Evolutionary conservation across 2,888 invertebrate genomes (phyloP), one percentile per base, ranked within the genome.

Genomic region (Torymus aiolomorphi): DNA sequence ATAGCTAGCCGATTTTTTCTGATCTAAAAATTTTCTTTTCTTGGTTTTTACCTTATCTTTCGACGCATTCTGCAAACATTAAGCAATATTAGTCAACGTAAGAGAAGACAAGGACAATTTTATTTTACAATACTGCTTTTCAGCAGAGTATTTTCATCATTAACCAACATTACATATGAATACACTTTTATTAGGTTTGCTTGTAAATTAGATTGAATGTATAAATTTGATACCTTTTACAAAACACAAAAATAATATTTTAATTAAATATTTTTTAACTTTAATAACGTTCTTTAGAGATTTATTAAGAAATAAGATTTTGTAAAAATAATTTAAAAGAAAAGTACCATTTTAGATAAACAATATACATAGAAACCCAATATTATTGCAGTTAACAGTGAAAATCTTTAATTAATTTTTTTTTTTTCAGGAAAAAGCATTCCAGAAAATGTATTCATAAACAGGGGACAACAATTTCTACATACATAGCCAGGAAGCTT

Each of bases 21-120:
- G 52, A 56, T 75, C 79, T 79, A 79, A 71, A 24, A 49, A 71
- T 66, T 49, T 31, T 75, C 74, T 31, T 81, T 65, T 78, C 20
- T 72, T 51, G 20, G 52, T 82, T 87, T 88, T 89, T 89, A 89
- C 89, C 89, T 89, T 89, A 84, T 89, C 89, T 89, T 88, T 89
- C 86, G 89, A 88, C 84, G 88, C 88, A 83, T 85, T 89, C 89
- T 89, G 89, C 88, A 87, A 89, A 89, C 87, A 88, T 88, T 88
- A 88, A 85, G 88, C 88, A 89, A 87, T 72, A 88, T 89, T 88
- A 89, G 87, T 88, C 80, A 83, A 84, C 70, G 18, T 80, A 84
- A 85, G 86, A 88, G 85, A 86, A 78, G 82, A 84, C 83, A 79
- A 83, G 83, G 84, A 72, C 66, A 76, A 56, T 59, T 71, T 59